phyloP scores from a whole-genome alignment of 2,113 vertebrate species.

The Paracanthobrama guichenoti region DNA sequence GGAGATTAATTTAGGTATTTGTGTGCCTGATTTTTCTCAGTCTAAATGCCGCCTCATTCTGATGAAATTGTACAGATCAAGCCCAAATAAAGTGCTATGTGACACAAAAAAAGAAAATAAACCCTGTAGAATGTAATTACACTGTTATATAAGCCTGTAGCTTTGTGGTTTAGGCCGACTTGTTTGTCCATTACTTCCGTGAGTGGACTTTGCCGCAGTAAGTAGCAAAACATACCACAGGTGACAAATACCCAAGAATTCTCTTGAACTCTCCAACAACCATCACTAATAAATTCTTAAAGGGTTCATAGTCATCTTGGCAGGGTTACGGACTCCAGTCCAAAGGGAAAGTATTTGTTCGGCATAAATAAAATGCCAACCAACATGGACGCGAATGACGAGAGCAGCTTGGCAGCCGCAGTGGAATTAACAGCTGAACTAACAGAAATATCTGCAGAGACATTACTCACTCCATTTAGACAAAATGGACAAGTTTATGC shows the following conservation, averaged over 20 bases:
- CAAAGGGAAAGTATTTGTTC: background rate
- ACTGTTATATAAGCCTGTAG: background rate
- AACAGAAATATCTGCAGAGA: constrained; percentile 2
- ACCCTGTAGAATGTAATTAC: background rate
- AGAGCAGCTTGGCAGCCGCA: background rate
- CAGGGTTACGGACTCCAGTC: background rate
- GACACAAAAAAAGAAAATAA: background rate
- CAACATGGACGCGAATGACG: background rate
- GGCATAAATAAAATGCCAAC: background rate
- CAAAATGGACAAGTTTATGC: background rate
- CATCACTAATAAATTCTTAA: constrained; percentile 12
- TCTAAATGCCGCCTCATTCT: background rate
- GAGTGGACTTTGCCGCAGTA: background rate
- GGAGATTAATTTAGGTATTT: background rate
- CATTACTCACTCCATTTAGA: background rate
- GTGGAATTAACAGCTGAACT: background rate
- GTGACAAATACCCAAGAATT: constrained; percentile 1
- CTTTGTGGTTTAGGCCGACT: background rate
- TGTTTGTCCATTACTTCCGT: background rate
- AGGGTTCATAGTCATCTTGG: background rate
- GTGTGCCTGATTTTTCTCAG: background rate
- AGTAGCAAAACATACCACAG: constrained; percentile 3
- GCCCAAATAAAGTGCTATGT: background rate
- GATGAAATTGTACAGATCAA: background rate
- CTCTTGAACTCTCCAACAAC: background rate